Evolutionary conservation across 2,888 invertebrate species (phyloP).

Genomic region (Molorchus minor): DNA sequence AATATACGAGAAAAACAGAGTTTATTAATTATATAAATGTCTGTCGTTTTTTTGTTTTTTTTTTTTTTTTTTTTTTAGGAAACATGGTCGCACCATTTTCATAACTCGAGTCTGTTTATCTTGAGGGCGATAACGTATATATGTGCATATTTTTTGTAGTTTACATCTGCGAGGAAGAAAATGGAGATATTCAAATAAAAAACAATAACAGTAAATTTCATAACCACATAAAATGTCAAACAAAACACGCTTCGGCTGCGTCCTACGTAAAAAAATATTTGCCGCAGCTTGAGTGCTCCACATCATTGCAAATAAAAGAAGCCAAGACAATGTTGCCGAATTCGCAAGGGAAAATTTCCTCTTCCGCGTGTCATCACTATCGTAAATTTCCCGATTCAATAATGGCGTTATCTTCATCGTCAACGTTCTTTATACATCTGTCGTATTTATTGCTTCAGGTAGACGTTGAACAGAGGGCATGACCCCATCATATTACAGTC

Average conservation of each 20-base stretch:
- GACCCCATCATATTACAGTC: conserved; percentile 10
- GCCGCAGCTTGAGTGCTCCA: conserved; percentile 9
- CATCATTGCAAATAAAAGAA: conserved; percentile 8
- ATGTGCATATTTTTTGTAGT: no score
- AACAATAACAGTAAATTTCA: conserved; percentile 17
- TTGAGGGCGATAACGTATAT: no score
- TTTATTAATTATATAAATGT: no score
- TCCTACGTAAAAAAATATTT: conserved; percentile 22
- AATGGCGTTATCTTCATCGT: conserved; percentile 48
- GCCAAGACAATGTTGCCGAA: conserved; percentile 39
- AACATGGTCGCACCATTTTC: no score
- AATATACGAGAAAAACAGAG: no score
- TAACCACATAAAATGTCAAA: conserved; percentile 15
- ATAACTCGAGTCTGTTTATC: no score
- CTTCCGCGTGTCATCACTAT: conserved; percentile 35
- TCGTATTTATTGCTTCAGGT: conserved; percentile 52
- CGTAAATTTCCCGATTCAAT: conserved; percentile 41
- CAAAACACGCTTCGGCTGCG: conserved; percentile 4
- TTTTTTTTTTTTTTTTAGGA: no score
- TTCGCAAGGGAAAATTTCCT: conserved; percentile 36
- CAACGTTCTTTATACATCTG: conserved; percentile 53
- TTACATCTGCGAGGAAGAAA: no score
- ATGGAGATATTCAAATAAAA: conserved; percentile 17
- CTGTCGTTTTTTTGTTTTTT: no score
- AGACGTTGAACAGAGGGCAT: conserved; percentile 36